phyloP scores from a whole-genome alignment of 2,888 invertebrate species.

The Seira musarum region DNA sequence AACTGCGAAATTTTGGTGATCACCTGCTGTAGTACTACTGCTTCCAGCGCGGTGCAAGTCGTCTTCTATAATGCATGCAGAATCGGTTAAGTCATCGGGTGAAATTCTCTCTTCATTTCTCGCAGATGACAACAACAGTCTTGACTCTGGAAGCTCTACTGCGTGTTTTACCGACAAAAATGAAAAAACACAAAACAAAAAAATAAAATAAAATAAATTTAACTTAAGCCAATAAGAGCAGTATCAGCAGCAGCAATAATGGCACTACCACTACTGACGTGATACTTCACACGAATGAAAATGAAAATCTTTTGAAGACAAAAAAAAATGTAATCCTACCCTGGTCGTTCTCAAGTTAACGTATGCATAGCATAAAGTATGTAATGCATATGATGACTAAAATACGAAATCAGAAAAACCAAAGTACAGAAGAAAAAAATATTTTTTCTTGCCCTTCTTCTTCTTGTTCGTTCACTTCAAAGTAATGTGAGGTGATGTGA shows the following conservation, averaged over 20 bases:
- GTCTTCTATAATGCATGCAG: slow-evolving; percentile 65
- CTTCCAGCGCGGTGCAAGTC: slow-evolving; percentile 54
- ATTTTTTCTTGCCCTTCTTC: too few relatives aligned
- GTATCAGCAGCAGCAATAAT: too few relatives aligned
- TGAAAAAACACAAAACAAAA: slow-evolving; percentile 12
- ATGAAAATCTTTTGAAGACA: too few relatives aligned
- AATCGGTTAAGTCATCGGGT: slow-evolving; percentile 63
- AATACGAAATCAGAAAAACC: too few relatives aligned
- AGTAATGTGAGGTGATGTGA: slow-evolving; percentile 45
- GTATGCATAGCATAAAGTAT: too few relatives aligned
- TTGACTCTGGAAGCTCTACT: slow-evolving; percentile 56
- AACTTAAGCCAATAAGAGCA: slow-evolving; percentile 36
- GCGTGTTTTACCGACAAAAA: slow-evolving; percentile 43
- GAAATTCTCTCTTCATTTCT: slow-evolving; percentile 40
- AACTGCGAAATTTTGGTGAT: slow-evolving; percentile 25
- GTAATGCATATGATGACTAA: too few relatives aligned
- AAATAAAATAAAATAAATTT: background rate
- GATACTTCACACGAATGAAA: slow-evolving; percentile 1
- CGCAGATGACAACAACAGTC: slow-evolving; percentile 53
- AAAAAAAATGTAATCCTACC: too few relatives aligned
- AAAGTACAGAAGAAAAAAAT: slow-evolving; percentile 4
- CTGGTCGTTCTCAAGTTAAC: too few relatives aligned
- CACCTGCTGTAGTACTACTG: slow-evolving; percentile 53
- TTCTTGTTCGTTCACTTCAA: too few relatives aligned
- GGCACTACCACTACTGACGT: slow-evolving; percentile 2